Conservation (phyloP, 2,797 vertebrate species). For the Denticeps clupeoides region DNA sequence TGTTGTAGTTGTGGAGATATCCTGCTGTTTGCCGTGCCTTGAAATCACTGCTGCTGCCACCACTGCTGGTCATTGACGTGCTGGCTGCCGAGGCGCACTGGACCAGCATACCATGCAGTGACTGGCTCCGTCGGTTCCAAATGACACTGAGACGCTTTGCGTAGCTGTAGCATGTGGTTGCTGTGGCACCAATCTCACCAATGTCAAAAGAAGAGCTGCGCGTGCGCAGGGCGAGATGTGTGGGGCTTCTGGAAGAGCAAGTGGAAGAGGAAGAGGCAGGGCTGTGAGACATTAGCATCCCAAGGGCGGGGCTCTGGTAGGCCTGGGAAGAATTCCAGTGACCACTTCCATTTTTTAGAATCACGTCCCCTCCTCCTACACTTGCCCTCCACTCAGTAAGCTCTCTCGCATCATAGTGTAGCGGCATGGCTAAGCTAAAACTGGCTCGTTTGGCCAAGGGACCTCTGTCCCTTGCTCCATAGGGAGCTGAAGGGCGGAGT, state of each 20-base stretch:
- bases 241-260: too few species aligned
- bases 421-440: slow-evolving; percentile 12
- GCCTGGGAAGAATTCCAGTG: slow-evolving; percentile 25
- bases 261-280: slow-evolving; percentile 64
- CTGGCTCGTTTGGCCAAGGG: slow-evolving; percentile 20
- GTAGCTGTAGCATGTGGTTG: slow-evolving; percentile 67
- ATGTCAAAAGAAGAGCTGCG: slow-evolving; percentile 97
- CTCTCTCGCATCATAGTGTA: not conserved
- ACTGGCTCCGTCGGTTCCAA: slow-evolving; percentile 98
- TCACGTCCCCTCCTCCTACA: slow-evolving; percentile 19
- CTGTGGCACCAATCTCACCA: slow-evolving; percentile 71
- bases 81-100: slow-evolving; percentile 59
- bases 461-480: too few species aligned
- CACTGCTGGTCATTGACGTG: slow-evolving; percentile 27
- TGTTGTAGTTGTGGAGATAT: slow-evolving; percentile 14
- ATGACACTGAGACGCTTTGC: slow-evolving; percentile 88
- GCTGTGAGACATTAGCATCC: slow-evolving; percentile 75
- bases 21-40: slow-evolving; percentile 4
- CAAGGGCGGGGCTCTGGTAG: slow-evolving; percentile 22
- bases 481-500: slow-evolving; percentile 5
- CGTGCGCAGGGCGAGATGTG: slow-evolving; percentile 31
- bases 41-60: slow-evolving; percentile 11
- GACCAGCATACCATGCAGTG: slow-evolving; percentile 92
- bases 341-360: slow-evolving; percentile 17
- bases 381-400: slow-evolving; percentile 24